phyloP scores from a whole-genome alignment of 1,140 invertebrate genomes.

The Uloborus diversus region DNA sequence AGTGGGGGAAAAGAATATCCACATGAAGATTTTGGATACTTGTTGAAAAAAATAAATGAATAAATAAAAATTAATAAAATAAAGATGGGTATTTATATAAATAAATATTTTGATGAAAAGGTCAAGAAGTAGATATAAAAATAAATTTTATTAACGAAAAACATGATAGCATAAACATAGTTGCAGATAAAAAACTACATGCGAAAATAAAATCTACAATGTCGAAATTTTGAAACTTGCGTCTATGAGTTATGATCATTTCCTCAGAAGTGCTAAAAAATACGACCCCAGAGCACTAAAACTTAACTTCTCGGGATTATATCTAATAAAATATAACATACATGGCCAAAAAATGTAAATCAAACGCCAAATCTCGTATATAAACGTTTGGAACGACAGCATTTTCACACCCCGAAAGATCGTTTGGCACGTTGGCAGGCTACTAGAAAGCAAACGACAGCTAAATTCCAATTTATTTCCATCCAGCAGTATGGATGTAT shows the following conservation, averaged over 20 bases:
- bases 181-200: too few species aligned
- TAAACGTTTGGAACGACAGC: constrained; percentile 2
- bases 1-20: too few species aligned
- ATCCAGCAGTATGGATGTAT: background rate
- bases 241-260: background rate
- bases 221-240: too few species aligned
- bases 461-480: constrained; percentile 47
- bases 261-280: background rate
- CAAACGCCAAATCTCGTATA: background rate
- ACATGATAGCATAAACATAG: too few species aligned
- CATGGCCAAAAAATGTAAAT: background rate
- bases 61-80: too few species aligned
- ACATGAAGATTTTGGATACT: too few species aligned
- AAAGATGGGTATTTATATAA: too few species aligned
- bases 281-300: background rate
- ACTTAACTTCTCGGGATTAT: background rate
- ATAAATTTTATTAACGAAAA: too few species aligned
- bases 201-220: too few species aligned
- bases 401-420: constrained; percentile 8
- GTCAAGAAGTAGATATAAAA: too few species aligned
- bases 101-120: too few species aligned
- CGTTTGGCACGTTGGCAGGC: background rate
- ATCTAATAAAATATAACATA: constrained; percentile 21
- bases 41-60: too few species aligned
- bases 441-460: constrained; percentile 16